phyloP scores from a whole-genome alignment of 2,113 vertebrate species.

The Diphyllodes magnificus region DNA sequence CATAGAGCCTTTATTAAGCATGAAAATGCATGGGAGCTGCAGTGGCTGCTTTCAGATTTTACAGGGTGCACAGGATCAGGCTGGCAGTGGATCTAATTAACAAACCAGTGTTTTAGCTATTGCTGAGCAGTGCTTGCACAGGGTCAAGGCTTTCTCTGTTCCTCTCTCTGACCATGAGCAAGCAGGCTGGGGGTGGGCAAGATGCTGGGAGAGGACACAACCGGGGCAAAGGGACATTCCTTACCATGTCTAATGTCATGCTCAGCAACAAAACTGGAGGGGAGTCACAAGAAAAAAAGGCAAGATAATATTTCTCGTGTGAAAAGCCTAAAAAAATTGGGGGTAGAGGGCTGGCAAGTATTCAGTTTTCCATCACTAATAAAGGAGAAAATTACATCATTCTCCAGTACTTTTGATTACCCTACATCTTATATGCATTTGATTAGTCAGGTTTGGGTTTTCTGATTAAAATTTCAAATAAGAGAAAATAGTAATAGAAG shows the following conservation, averaged over 20 bases:
- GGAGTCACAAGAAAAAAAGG: not conserved
- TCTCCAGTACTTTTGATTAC: not conserved
- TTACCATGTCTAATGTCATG: not conserved
- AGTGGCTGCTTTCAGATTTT: not conserved
- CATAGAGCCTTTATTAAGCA: not conserved
- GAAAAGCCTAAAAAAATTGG: not conserved
- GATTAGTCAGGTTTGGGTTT: not conserved
- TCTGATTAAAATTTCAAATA: not conserved
- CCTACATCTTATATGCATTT: not conserved
- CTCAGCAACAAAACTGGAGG: not conserved
- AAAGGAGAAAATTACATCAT: not conserved
- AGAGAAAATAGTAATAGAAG: not conserved
- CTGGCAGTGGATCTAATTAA: not conserved
- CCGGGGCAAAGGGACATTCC: not conserved
- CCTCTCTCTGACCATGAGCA: not conserved
- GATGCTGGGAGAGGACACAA: not conserved
- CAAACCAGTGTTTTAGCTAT: not conserved
- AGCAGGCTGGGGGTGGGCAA: not conserved
- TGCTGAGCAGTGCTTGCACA: not conserved
- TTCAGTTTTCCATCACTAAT: not conserved
- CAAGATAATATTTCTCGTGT: not conserved
- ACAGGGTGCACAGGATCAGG: not conserved
- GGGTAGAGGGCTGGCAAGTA: not conserved
- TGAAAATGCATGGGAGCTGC: not conserved
- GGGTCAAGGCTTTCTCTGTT: not conserved